Base-by-base conservation (phyloP, 2,888 invertebrate species). In the Heliconius cydno region DNA sequence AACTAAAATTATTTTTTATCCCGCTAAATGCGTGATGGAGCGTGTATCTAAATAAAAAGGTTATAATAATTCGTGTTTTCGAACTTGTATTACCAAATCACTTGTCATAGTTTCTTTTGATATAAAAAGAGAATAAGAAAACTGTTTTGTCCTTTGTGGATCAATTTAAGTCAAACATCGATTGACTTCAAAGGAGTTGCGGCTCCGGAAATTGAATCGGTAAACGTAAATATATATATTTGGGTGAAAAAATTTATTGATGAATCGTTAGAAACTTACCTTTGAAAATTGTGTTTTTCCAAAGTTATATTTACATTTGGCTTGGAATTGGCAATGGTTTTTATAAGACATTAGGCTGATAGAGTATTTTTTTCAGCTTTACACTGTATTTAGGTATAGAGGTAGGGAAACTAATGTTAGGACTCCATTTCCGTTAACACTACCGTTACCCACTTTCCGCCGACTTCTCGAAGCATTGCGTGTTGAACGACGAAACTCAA, bases 171-270 rank as follows among this genome's bases (percentile, higher is more conserved):
- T 72, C 81, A 80, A 81, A 77, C 81, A 81, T 41, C 73, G 70
- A 72, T 75, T 82, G 78, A 72, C 78, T 82, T 79, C 83, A 83
- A 83, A 82, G 76, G 79, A 81, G 71, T 82, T 75, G 71, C 67
- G 81, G 46, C 60, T 68, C 83, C 83, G 82, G 83, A 83, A 82
- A 83, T 83, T 81, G 82, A 80, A 81, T 78, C 77, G 73, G 57
- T 30, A 60, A 34, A 73, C 52, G 57, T 60, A 73, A 73, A 73
- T 73, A 73, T 57, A 73, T 73, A 52, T 52, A 22, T 30, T 73
- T 25, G 28, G 57, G n/a, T 25, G 28, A 28, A 22, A 63, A 66
- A 65, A 41, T 28, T 28, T 30, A 66, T 73, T n/a, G 7, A 60
- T 34, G 15, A 73, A 60, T 60, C 57, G 57, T 60, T 60, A 60